Evolutionary conservation across 2,797 vertebrate genomes (phyloP).

Genomic region (Echeneis naucrates): DNA sequence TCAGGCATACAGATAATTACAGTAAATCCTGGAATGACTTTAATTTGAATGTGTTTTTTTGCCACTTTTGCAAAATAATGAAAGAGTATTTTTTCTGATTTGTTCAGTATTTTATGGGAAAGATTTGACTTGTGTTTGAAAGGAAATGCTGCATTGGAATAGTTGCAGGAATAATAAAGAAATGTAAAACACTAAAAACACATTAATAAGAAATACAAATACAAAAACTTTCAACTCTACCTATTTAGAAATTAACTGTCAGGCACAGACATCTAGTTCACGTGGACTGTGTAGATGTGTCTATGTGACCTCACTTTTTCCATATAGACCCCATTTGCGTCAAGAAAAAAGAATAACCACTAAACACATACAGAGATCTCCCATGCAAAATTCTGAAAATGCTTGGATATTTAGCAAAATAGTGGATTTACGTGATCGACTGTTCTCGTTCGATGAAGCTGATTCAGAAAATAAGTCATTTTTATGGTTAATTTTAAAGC

Average conservation of each 20-base stretch:
- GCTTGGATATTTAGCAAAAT: background rate
- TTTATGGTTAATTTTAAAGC: slow-evolving; percentile 14
- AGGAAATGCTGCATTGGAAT: no score
- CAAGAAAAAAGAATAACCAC: background rate
- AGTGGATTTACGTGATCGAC: background rate
- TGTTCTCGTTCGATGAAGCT: background rate
- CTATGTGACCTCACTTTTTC: no score
- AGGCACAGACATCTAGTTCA: background rate
- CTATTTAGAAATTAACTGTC: no score
- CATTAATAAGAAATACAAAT: background rate
- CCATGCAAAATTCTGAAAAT: background rate
- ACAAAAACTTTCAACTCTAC: no score
- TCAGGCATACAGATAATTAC: background rate
- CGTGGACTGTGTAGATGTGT: background rate
- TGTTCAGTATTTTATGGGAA: no score
- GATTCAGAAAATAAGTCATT: background rate
- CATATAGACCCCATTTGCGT: no score
- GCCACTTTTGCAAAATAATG: background rate
- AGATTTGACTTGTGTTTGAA: no score
- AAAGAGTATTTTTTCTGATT: background rate
- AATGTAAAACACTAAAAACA: no score
- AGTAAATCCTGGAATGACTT: background rate
- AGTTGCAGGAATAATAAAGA: no score
- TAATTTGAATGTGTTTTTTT: slow-evolving; percentile 1
- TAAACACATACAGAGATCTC: background rate